phyloP scores from a whole-genome alignment of 2,113 vertebrate species.

The Melanotaenia duboulayi region DNA sequence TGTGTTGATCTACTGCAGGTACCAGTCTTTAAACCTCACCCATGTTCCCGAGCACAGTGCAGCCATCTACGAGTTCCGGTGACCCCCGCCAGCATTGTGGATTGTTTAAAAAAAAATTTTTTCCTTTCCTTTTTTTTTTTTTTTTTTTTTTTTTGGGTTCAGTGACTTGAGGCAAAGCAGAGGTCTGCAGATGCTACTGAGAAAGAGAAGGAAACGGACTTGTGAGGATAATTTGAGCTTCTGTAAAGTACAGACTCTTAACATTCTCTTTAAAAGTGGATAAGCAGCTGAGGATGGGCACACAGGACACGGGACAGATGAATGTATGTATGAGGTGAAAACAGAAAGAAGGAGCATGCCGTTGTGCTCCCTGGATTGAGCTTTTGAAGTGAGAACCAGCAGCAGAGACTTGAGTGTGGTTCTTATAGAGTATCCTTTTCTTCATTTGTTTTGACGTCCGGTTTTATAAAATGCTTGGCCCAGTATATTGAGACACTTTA shows the following conservation, averaged over 20 bases:
- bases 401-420: constrained; percentile 54
- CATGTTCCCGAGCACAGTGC: constrained; percentile 98
- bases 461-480: constrained; percentile 57
- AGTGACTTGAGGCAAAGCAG: constrained; percentile 47
- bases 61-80: constrained; percentile 99
- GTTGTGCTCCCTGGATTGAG: constrained; percentile 44
- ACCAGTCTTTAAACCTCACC: constrained; percentile 98
- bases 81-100: constrained; percentile 77
- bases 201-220: constrained; percentile 25
- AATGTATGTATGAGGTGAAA: constrained; percentile 51
- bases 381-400: constrained; percentile 49
- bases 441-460: constrained; percentile 63
- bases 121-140: too few species aligned
- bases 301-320: constrained; percentile 47
- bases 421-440: constrained; percentile 36
- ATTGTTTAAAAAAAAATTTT: too few species aligned
- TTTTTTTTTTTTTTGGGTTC: constrained; percentile 28
- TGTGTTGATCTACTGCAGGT: constrained; percentile 81
- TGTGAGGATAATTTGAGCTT: constrained; percentile 22
- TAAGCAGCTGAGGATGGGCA: constrained; percentile 21
- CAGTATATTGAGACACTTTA: constrained; percentile 58
- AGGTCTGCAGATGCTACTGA: constrained; percentile 66
- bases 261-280: constrained; percentile 21
- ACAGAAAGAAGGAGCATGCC: constrained; percentile 15
- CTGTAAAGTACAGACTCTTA: constrained; percentile 29